Percentiles rank a stretch among this genome's conserved stretches.
Conservation (phyloP, 2,888 invertebrate genomes). For the Drosophila mercatorum region DNA sequence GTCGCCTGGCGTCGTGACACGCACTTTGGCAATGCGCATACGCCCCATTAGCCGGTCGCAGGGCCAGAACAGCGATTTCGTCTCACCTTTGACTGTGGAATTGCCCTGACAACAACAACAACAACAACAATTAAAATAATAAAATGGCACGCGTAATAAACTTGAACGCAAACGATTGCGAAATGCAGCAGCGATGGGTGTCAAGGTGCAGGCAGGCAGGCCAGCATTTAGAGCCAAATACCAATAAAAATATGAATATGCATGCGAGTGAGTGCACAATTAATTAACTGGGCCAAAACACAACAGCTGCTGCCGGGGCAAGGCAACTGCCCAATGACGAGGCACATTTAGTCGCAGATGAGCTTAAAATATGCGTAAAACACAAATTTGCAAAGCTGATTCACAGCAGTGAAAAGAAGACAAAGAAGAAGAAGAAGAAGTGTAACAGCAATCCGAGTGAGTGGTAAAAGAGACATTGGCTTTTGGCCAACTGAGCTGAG, state of each 20-base stretch:
- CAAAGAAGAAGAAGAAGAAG: slow-evolving; percentile 1
- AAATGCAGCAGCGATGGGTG: slow-evolving; percentile 50
- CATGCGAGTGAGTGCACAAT: slow-evolving; percentile 32
- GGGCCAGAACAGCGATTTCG: slow-evolving; percentile 35
- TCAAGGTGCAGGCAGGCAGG: slow-evolving; percentile 56
- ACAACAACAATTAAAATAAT: not conserved
- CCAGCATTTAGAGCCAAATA: slow-evolving; percentile 17
- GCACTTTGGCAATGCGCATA: slow-evolving; percentile 56
- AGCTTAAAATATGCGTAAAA: slow-evolving; percentile 49
- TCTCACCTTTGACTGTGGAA: slow-evolving; percentile 43
- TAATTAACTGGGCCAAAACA: slow-evolving; percentile 61
- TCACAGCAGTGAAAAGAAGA: not conserved
- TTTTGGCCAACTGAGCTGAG: slow-evolving; percentile 20
- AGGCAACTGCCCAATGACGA: slow-evolving; percentile 39
- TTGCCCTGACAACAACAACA: slow-evolving; percentile 19
- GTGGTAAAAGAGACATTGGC: slow-evolving; percentile 29
- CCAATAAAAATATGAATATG: slow-evolving; percentile 35
- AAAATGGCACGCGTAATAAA: slow-evolving; percentile 31
- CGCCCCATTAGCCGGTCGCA: slow-evolving; percentile 49
- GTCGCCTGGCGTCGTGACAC: slow-evolving; percentile 53
- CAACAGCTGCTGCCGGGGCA: slow-evolving; percentile 22
- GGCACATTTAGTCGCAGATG: slow-evolving; percentile 30
- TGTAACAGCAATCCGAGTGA: slow-evolving; percentile 10
- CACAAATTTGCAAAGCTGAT: slow-evolving; percentile 13
- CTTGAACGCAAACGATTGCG: slow-evolving; percentile 5